Conservation (phyloP, 1,140 invertebrate genomes). For the Aporrectodea caliginosa region DNA sequence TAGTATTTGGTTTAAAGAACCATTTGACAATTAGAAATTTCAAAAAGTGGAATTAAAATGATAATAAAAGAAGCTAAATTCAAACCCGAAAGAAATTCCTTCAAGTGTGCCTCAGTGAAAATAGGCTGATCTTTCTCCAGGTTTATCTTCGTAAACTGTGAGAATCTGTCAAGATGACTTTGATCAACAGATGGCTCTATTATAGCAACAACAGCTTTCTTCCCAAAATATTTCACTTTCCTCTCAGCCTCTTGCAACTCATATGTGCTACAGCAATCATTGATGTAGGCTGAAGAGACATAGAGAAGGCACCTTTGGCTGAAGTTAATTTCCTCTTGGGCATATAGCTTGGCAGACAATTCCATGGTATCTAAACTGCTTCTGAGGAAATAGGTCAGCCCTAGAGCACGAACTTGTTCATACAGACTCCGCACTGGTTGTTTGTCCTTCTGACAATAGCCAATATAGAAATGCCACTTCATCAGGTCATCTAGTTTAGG, state of each 20-base stretch:
- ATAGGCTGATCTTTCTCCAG: background rate
- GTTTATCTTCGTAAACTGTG: background rate
- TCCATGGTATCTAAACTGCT: background rate
- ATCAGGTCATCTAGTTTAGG: background rate
- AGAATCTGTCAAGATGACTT: background rate
- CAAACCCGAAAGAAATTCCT: too few species aligned
- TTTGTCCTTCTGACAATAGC: background rate
- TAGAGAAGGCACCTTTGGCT: background rate
- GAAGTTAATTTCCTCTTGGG: background rate
- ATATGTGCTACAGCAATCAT: background rate
- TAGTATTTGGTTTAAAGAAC: background rate
- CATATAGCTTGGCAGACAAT: background rate
- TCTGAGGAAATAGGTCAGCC: background rate
- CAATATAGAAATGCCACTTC: background rate
- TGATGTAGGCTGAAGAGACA: background rate
- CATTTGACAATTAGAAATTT: background rate
- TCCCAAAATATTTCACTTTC: background rate
- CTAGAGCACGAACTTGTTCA: background rate
- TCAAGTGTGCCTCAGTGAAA: too few species aligned
- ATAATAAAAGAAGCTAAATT: background rate
- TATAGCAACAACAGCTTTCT: background rate
- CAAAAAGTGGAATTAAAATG: background rate
- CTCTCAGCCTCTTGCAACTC: background rate
- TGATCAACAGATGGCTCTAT: background rate
- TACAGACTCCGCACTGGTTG: background rate